Evolutionary conservation across 2,113 vertebrate species (phyloP), one percentile per base, ranked within the genome.

Genomic region (Callorhinus ursinus): DNA sequence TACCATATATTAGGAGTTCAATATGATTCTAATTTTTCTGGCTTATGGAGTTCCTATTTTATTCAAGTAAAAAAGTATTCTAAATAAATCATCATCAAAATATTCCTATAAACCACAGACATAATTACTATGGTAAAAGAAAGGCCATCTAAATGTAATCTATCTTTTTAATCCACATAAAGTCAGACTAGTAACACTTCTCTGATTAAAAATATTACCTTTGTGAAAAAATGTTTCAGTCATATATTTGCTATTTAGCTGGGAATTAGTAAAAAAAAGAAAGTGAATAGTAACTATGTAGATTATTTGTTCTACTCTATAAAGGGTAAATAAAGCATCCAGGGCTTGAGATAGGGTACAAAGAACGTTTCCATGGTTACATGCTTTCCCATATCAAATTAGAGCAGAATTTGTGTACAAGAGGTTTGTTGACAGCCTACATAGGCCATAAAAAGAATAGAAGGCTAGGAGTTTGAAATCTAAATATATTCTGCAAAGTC

Each of bases 281-380:
- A 95, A 96, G 93, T 91, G 96, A 98, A 98, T 91, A 96, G 86
- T 93, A 97, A 97, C 82, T 98, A 96, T 97, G 96, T 96, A 97
- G 93, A 97, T 98, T 98, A 96, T 98, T 97, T 98, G 96, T 97
- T 98, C 97, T 96, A 98, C 88, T 97, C 92, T 79, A 88, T 97
- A 97, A 98, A 98, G 97, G 97, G 98, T 98, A 98, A 98, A 98
- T 98, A 98, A 98, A 98, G 96, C 97, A 98, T 94, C 82, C 94
- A 98, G 88, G 97, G 97, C 95, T 98, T 96, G 95, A 98, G 98
- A 98, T 98, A 97, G 95, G 89, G 94, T 81, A 97, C 0, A 24
- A 77, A 95, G 96, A 96, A 98, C 82, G 94, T 95, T 93, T 95
- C 98, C 98, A 98, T 98, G 97, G 96, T 98, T 81, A 96, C 74